phyloP scores from a whole-genome alignment of 2,888 invertebrate genomes.

The Conomelus anceps region DNA sequence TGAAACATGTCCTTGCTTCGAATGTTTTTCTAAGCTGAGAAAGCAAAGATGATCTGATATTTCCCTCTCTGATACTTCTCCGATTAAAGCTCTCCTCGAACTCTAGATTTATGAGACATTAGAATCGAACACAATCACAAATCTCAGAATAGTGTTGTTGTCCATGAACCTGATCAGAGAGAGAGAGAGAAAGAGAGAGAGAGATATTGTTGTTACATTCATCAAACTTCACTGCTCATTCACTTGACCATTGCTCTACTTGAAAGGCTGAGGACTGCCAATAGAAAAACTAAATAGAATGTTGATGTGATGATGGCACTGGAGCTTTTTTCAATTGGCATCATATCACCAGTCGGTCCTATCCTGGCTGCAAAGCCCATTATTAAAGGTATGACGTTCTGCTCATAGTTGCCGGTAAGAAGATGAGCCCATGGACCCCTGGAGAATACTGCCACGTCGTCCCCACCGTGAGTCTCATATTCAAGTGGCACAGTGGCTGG shows the following conservation, averaged over 20 bases:
- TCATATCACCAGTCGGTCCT: conserved; percentile 42
- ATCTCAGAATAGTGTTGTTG: too few species aligned
- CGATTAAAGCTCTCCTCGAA: too few species aligned
- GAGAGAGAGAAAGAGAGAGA: too few species aligned
- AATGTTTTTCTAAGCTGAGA: too few species aligned
- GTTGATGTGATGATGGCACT: not conserved
- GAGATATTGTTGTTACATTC: too few species aligned
- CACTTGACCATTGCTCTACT: not conserved
- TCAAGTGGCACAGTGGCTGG: not conserved
- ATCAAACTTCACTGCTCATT: not conserved
- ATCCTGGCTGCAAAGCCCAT: conserved; percentile 67
- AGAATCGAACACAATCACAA: too few species aligned
- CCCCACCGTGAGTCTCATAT: conserved; percentile 34
- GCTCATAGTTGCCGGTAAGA: conserved; percentile 71
- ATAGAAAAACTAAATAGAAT: not conserved
- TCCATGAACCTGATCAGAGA: too few species aligned
- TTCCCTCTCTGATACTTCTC: too few species aligned
- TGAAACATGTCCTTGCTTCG: too few species aligned
- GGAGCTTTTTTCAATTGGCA: not conserved
- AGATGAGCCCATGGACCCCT: conserved; percentile 44
- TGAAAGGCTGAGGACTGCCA: not conserved
- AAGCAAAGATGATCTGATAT: too few species aligned
- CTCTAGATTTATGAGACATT: too few species aligned
- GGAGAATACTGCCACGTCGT: conserved; percentile 46
- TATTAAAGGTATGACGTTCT: conserved; percentile 69